Conservation (phyloP, 1,140 invertebrate genomes). For the Penaeus chinensis region DNA sequence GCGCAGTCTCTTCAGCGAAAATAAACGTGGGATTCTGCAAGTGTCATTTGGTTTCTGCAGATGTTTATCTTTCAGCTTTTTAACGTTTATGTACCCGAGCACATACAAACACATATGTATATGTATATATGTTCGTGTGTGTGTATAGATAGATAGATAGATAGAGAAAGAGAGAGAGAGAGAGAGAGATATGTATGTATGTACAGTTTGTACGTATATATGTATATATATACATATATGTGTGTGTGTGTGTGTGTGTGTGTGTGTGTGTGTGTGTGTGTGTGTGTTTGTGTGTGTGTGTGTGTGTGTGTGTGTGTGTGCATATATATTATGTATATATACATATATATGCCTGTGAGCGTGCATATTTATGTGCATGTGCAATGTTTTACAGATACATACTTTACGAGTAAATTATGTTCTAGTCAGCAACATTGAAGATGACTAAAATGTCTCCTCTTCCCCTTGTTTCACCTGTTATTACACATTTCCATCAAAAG, state of each 20-base stretch:
- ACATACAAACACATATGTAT: no score
- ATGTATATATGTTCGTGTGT: no score
- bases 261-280: not conserved
- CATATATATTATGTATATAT: not conserved
- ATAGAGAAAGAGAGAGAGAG: no score
- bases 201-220: not conserved
- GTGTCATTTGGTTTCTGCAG: no score
- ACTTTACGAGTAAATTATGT: not conserved
- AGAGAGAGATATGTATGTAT: no score
- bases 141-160: no score
- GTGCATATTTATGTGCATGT: conserved; percentile 1
- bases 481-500: not conserved
- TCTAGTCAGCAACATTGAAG: not conserved
- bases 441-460: not conserved
- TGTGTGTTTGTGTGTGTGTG: not conserved
- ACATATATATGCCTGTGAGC: not conserved
- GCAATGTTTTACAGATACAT: not conserved
- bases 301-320: not conserved
- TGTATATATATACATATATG: conserved; percentile 15
- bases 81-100: no score
- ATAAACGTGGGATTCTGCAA: no score
- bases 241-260: not conserved
- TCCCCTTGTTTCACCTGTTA: no score
- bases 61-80: no score
- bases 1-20: no score